Conservation (phyloP, 92 coral and sea anemone species). For the Phenganax stokvisi region DNA sequence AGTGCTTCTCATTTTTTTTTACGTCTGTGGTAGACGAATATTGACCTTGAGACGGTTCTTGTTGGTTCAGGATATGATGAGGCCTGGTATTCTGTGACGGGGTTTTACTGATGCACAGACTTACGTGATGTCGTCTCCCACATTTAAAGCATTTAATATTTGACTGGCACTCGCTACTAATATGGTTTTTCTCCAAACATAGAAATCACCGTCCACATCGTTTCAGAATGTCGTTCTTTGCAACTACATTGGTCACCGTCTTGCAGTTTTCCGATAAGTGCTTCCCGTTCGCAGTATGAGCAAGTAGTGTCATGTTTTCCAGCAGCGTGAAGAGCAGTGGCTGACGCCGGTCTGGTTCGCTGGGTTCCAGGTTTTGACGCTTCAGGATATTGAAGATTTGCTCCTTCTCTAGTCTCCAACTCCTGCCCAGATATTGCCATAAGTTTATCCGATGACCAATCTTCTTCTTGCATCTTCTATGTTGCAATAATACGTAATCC, state of each 20-base stretch:
- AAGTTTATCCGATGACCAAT: background rate
- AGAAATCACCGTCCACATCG: constrained; percentile 53
- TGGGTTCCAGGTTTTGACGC: background rate
- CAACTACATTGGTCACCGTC: constrained; percentile 42
- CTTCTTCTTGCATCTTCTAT: background rate
- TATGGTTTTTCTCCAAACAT: constrained; percentile 52
- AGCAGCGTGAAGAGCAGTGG: background rate
- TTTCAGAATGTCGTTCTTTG: constrained; percentile 50
- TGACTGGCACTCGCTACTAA: constrained; percentile 47
- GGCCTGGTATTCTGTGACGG: background rate
- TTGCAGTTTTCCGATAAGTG: constrained; percentile 13
- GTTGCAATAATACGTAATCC: background rate
- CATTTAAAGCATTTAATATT: constrained; percentile 54
- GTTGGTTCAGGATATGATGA: background rate
- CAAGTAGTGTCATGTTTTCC: constrained; percentile 10
- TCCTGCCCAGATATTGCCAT: constrained; percentile 14
- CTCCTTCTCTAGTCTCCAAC: constrained; percentile 23
- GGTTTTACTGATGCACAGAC: constrained; percentile 47
- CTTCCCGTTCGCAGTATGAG: background rate
- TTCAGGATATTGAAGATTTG: constrained; percentile 2
- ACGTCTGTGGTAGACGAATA: background rate
- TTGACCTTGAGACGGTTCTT: background rate
- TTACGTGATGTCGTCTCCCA: constrained; percentile 58
- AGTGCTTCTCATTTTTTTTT: background rate
- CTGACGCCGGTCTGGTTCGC: background rate